Conservation (phyloP, 2,797 vertebrate species). For the Philypnodon macrostomus region DNA sequence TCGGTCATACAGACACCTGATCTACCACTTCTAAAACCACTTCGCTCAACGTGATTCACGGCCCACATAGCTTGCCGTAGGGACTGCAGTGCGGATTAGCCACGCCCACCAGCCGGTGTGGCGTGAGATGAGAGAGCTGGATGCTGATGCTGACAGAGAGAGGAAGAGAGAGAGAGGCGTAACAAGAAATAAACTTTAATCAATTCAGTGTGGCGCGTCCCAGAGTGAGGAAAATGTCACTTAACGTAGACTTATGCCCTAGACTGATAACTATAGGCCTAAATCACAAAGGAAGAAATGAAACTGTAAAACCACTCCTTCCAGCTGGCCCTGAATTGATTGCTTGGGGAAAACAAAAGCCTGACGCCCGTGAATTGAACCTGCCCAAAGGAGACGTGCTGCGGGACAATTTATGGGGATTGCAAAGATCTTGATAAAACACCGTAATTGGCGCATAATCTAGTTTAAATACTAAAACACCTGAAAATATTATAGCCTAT, state of each 20-base stretch:
- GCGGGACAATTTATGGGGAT: slow-evolving; percentile 6
- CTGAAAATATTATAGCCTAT: too few species aligned
- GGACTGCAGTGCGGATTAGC: slow-evolving; percentile 95
- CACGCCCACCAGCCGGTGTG: slow-evolving; percentile 88
- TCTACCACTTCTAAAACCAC: not conserved
- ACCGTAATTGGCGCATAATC: slow-evolving; percentile 49
- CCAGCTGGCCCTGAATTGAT: not conserved
- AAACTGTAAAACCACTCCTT: not conserved
- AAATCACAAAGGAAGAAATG: not conserved
- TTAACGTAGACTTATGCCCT: too few species aligned
- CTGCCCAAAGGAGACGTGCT: slow-evolving; percentile 16
- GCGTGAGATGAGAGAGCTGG: slow-evolving; percentile 58
- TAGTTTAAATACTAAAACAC: slow-evolving; percentile 6
- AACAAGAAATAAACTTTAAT: slow-evolving; percentile 14
- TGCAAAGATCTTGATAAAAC: slow-evolving; percentile 13
- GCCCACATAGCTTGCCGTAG: slow-evolving; percentile 86
- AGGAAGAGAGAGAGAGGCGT: slow-evolving; percentile 23
- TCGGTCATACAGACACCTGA: too few species aligned
- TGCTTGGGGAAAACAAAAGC: slow-evolving; percentile 49
- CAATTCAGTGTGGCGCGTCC: too few species aligned
- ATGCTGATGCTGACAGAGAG: slow-evolving; percentile 44
- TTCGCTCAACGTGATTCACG: slow-evolving; percentile 31
- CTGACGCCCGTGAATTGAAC: slow-evolving; percentile 33
- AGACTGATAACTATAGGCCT: too few species aligned
- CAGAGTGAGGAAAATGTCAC: too few species aligned